Conservation (phyloP, 2,797 vertebrate species). For the Phataginus tricuspis region DNA sequence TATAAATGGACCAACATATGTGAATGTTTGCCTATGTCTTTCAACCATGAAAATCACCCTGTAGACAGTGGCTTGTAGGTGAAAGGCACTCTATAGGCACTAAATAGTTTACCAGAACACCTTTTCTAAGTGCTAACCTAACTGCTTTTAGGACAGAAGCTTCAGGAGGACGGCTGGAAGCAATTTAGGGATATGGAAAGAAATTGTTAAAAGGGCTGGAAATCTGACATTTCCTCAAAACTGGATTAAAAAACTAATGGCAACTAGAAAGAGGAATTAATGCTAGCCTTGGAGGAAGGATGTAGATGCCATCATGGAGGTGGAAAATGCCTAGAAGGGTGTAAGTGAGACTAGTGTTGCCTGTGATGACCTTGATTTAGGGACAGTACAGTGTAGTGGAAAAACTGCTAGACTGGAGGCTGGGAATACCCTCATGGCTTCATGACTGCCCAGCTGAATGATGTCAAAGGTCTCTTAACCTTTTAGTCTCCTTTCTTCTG, state of each 20-base stretch:
- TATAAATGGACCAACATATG: conserved; percentile 74
- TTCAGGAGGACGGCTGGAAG: conserved; percentile 27
- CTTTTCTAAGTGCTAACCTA: conserved; percentile 47
- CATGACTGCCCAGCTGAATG: background rate
- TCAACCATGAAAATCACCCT: conserved; percentile 74
- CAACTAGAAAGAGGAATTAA: background rate
- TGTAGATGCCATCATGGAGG: background rate
- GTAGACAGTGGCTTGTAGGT: conserved; percentile 40
- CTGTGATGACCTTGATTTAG: background rate
- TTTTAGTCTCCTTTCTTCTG: background rate
- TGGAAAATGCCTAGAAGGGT: background rate
- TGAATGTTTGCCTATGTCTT: conserved; percentile 73
- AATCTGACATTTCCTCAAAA: conserved; percentile 32
- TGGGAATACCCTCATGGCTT: too few relatives aligned
- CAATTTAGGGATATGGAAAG: conserved; percentile 19
- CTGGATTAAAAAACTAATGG: background rate
- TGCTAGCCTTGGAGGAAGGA: background rate
- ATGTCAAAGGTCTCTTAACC: background rate
- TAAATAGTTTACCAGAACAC: conserved; percentile 49
- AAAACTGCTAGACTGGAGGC: background rate
- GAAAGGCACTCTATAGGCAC: conserved; percentile 40
- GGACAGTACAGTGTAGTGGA: too few relatives aligned
- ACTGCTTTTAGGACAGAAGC: conserved; percentile 24
- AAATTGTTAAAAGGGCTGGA: conserved; percentile 24
- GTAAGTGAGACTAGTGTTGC: background rate